Evolutionary conservation across 2,888 invertebrate genomes (phyloP).

Genomic region (Polymixis lichenea): DNA sequence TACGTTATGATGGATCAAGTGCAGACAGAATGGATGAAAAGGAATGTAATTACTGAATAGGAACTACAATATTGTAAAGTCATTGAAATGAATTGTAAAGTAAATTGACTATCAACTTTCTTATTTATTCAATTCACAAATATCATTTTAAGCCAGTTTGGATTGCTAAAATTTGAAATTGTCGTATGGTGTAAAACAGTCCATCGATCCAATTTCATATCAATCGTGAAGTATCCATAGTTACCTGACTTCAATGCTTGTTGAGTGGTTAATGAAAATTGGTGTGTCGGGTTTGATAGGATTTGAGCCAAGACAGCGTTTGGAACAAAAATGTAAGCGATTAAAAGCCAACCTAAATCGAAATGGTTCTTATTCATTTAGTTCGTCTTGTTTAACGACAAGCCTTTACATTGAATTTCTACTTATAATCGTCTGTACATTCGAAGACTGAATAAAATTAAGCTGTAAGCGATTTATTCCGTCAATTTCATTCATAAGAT

Average conservation of each 20-base stretch:
- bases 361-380: not conserved
- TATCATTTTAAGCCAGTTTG: not conserved
- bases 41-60: not conserved
- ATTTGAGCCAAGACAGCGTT: slow-evolving; percentile 16
- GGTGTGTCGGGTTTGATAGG: not conserved
- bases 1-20: slow-evolving; percentile 15
- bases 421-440: not conserved
- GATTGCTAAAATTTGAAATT: not conserved
- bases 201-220: not conserved
- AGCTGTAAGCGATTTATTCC: too few relatives aligned
- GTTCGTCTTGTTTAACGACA: too few relatives aligned
- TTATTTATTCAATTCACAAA: not conserved
- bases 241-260: not conserved
- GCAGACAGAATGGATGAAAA: not conserved
- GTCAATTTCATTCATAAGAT: too few relatives aligned
- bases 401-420: not conserved
- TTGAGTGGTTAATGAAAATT: slow-evolving; percentile 14
- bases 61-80: not conserved
- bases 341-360: not conserved
- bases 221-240: not conserved
- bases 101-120: not conserved
- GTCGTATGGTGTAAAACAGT: not conserved
- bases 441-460: not conserved
- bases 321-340: slow-evolving; percentile 2
- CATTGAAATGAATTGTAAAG: not conserved